A percentile compares a stretch with the other conserved stretches of the same genome.
Conservation (phyloP, 2,113 vertebrate species). For the Archocentrus centrarchus region DNA sequence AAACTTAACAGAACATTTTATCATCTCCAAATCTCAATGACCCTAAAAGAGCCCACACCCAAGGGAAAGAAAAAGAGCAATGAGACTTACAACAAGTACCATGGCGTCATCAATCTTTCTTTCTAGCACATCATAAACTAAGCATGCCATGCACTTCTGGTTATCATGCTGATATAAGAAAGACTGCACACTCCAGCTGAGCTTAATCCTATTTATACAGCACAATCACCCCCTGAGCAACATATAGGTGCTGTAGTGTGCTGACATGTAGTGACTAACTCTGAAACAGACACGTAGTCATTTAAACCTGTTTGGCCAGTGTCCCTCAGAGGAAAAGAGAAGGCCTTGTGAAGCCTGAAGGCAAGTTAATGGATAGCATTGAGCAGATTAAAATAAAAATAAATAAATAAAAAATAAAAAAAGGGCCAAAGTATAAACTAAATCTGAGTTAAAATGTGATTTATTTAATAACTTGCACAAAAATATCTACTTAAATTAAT, state of each 20-base stretch:
- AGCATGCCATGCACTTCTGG: background rate
- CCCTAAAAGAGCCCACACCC: background rate
- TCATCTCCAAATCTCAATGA: background rate
- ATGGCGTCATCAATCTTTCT: background rate
- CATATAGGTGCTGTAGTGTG: slow-evolving; percentile 7
- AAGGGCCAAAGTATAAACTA: background rate
- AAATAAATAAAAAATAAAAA: no score
- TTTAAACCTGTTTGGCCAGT: slow-evolving; percentile 72
- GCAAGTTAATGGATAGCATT: background rate
- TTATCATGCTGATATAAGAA: background rate
- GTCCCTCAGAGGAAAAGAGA: slow-evolving; percentile 11
- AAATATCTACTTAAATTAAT: no score
- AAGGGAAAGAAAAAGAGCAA: background rate
- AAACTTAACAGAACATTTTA: background rate
- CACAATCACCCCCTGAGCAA: background rate
- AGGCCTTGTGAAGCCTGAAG: slow-evolving; percentile 17
- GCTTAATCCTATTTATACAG: slow-evolving; percentile 33
- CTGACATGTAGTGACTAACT: slow-evolving; percentile 53
- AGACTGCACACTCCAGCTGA: background rate
- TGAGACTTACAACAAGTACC: background rate
- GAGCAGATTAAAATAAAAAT: no score
- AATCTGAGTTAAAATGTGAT: background rate
- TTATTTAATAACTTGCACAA: no score
- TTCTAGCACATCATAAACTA: background rate
- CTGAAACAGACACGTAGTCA: slow-evolving; percentile 21